Evolutionary conservation across 2,797 vertebrate species (phyloP).

Genomic region (Gymnocypris eckloni): DNA sequence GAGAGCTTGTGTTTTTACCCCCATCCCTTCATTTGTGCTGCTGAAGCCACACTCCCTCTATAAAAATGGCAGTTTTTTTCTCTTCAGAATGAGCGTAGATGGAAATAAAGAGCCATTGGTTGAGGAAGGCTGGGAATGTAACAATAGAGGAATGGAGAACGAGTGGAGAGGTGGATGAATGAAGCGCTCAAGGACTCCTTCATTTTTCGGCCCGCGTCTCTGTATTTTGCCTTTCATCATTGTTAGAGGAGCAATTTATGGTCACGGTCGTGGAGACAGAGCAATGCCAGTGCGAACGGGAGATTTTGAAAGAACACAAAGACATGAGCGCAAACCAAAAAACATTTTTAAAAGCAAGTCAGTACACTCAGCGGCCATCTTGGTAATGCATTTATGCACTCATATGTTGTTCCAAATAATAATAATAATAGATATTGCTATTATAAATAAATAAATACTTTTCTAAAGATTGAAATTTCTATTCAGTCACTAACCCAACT

Average conservation of each 20-base stretch:
- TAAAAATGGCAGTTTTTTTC: background rate
- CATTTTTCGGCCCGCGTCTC: constrained; percentile 13
- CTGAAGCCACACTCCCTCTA: constrained; percentile 5
- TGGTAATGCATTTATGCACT: background rate
- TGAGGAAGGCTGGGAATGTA: constrained; percentile 18
- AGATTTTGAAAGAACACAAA: constrained; percentile 18
- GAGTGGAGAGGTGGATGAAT: constrained; percentile 33
- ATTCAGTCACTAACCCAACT: too few species aligned
- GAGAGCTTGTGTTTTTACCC: constrained; percentile 38
- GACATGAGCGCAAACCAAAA: background rate
- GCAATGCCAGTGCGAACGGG: background rate
- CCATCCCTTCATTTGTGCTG: constrained; percentile 29
- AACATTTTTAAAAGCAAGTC: background rate
- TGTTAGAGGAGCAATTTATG: constrained; percentile 35
- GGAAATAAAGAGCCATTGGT: constrained; percentile 19
- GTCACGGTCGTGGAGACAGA: constrained; percentile 33
- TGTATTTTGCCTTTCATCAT: constrained; percentile 29
- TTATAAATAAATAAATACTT: background rate
- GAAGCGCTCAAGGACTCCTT: constrained; percentile 35
- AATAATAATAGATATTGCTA: background rate
- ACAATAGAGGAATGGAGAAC: constrained; percentile 34
- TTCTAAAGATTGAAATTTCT: too few species aligned
- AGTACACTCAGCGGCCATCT: background rate
- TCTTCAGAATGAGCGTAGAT: constrained; percentile 9
- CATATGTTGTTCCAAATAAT: background rate